Percentiles rank a stretch among this genome's conserved stretches.
Evolutionary conservation across 2,888 invertebrate genomes (phyloP).

Genomic region (Pyrgus malvae): DNA sequence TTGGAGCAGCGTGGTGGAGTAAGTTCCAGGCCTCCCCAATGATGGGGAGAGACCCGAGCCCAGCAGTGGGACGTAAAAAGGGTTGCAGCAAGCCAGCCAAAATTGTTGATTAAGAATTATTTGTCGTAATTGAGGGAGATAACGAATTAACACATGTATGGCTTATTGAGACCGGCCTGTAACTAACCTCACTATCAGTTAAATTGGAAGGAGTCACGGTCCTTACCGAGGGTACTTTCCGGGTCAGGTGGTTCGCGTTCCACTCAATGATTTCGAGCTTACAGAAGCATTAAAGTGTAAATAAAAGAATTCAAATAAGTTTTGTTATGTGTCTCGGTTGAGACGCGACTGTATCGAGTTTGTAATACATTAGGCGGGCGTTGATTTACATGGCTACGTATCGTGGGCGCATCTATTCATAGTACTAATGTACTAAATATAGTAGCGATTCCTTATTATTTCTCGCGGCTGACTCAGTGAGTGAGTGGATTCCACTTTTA

Average conservation of each 20-base stretch:
- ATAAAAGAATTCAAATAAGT: constrained; percentile 36
- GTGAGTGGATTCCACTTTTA: constrained; percentile 59
- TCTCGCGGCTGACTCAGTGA: constrained; percentile 67
- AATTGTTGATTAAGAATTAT: too few species aligned
- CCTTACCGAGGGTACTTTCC: constrained; percentile 50
- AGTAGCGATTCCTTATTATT: constrained; percentile 77
- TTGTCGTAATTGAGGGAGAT: neutral
- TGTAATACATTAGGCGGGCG: constrained; percentile 75
- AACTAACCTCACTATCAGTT: constrained; percentile 39
- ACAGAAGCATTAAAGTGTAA: constrained; percentile 37
- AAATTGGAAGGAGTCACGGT: constrained; percentile 37
- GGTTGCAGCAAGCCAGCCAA: too few species aligned
- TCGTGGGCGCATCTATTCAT: constrained; percentile 77
- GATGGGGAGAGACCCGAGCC: too few species aligned
- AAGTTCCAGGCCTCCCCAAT: too few species aligned
- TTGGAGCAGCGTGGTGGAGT: too few species aligned
- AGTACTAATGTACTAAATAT: constrained; percentile 78
- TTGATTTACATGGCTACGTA: constrained; percentile 73
- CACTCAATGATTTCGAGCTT: constrained; percentile 46
- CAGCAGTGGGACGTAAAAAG: too few species aligned
- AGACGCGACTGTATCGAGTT: constrained; percentile 55
- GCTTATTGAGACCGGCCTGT: neutral
- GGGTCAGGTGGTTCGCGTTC: constrained; percentile 52
- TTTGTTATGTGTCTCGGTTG: constrained; percentile 35
- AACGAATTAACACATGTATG: neutral